Percentiles rank a stretch among this genome's conserved stretches.
Evolutionary conservation across 2,888 invertebrate species (phyloP).

Genomic region (Phengaris alcon): DNA sequence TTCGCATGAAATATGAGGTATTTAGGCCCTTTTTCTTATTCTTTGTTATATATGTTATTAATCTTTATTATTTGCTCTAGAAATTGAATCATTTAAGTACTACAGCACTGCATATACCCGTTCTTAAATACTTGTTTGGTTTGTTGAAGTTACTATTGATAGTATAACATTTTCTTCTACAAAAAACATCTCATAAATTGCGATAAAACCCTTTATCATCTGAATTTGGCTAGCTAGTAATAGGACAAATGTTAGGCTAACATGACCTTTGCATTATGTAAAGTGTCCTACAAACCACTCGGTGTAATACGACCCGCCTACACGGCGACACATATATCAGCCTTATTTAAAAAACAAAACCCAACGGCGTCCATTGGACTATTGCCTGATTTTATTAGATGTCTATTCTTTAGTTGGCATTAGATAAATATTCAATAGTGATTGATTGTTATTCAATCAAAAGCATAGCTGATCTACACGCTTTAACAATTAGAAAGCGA

Average conservation of each 20-base stretch:
- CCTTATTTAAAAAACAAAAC: neutral
- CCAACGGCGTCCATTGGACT: neutral
- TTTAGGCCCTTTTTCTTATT: neutral
- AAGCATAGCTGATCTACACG: too few species aligned
- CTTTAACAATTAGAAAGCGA: too few species aligned
- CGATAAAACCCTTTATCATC: neutral
- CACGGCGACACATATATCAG: neutral
- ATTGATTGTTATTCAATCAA: too few species aligned
- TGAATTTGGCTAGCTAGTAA: neutral
- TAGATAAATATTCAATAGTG: too few species aligned
- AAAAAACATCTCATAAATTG: too few species aligned
- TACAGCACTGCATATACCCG: too few species aligned
- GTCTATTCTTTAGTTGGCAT: too few species aligned
- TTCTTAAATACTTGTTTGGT: neutral
- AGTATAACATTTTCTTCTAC: too few species aligned
- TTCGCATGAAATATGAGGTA: neutral
- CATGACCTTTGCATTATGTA: slow-evolving; percentile 1
- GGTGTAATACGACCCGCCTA: neutral
- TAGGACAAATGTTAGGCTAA: neutral
- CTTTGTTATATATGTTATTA: too few species aligned
- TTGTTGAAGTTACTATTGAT: neutral
- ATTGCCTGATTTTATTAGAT: neutral
- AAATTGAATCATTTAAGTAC: too few species aligned
- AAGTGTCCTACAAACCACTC: slow-evolving; percentile 5
- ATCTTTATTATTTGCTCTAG: neutral